Base-by-base conservation (phyloP, 2,888 invertebrate species). In the Deroplatys truncata region DNA sequence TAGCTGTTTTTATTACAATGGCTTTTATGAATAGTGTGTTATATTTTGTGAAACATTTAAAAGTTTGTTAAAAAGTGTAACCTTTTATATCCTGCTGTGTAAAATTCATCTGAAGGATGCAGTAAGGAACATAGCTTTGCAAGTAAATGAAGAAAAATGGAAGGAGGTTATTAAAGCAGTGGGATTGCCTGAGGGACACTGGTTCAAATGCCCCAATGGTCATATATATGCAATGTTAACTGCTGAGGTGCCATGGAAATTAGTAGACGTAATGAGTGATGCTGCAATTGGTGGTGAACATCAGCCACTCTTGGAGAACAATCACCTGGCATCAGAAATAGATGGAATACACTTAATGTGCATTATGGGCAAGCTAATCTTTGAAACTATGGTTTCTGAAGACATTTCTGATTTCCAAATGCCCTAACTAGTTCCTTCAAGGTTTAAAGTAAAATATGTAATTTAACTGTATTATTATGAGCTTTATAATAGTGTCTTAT, bases 151-250 rank as follows among this genome's bases (percentile, higher is more conserved):
- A 1, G 91, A 91, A 13, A 96, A 96, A 92, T 93, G 94, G 82
- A 91, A 92, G 29, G 92, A 95, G 93, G 94, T 96, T 86, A 94
- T 96, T 0, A 92, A 92, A 91, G 96, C 96, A 0, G 94, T 96
- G 91, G 94, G 94, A 0, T 91, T 95, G 72, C 93, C 92, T 85
- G 93, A 94, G 86, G 96, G 96, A 0, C 95, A 95, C 92, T 97
- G 97, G 97, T 97, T 94, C 92, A 95, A 95, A 92, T 97, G 97
- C 93, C 95, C 95, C 0, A 96, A 96, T 91, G 96, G 96, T 0
- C 97, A 97, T 92, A 92, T 94, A 72, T 97, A 96, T 92, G 94
- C 94, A 56, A 96, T 97, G 90, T 95, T 94, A 0, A 96, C 4
- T 97, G 96, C 92, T 96, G 96, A 7, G 96, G 96, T 10, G 96